Percentiles rank a stretch among this genome's conserved stretches.
Conservation (phyloP, 2,113 vertebrate genomes). For the Perca flavescens region DNA sequence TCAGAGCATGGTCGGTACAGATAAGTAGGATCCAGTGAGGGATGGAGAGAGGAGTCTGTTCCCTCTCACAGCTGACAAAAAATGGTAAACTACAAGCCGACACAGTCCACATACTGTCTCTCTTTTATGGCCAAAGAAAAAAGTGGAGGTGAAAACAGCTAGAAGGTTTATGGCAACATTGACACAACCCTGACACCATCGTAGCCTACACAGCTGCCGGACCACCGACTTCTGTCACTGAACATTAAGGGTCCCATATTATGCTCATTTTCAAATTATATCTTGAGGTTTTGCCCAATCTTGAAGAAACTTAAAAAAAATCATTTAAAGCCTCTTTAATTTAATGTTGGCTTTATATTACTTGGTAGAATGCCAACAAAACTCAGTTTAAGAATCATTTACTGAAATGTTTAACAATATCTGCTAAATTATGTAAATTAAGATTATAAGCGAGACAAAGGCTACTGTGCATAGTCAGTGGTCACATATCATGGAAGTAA, state of each 20-base stretch:
- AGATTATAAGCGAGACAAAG: background rate
- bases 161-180: background rate
- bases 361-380: background rate
- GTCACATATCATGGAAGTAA: no score
- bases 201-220: background rate
- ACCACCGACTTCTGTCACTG: background rate
- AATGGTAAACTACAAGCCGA: constrained; percentile 13
- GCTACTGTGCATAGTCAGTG: no score
- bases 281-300: background rate
- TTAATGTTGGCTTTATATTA: background rate
- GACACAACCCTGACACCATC: background rate
- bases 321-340: background rate
- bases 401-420: background rate
- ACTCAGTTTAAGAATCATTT: background rate
- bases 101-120: background rate
- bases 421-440: background rate
- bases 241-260: background rate
- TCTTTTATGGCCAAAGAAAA: background rate
- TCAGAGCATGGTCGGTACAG: constrained; percentile 73
- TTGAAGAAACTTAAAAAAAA: background rate
- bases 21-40: constrained; percentile 75
- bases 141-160: background rate
- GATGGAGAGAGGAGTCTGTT: constrained; percentile 31
- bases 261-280: no score
- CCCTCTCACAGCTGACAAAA: constrained; percentile 42